Percentiles rank a stretch among this genome's conserved stretches.
These are phyloP conservation scores for Squalus acanthias DNA, from an alignment of 2,797 vertebrate genomes.

Conservation along the genomic window DNA sequence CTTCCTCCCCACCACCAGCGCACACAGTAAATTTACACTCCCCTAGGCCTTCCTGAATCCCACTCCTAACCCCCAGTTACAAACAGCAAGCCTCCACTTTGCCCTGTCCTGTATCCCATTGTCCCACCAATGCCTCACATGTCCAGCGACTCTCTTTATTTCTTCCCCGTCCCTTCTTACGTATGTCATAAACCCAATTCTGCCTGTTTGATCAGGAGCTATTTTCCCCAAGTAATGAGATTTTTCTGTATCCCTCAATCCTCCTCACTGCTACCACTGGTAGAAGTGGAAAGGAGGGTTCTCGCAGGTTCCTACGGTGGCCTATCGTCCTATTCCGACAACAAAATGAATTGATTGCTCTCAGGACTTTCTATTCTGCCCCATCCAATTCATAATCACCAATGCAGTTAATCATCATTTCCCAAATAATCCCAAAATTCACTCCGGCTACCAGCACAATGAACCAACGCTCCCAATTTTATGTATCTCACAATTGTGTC, in stretches of 20 bases:
- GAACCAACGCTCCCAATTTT: background rate
- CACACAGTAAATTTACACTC: slow-evolving; percentile 58
- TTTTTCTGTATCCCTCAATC: background rate
- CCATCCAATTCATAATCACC: background rate
- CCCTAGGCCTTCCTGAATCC: slow-evolving; percentile 68
- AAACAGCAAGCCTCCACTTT: background rate
- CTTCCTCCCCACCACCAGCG: slow-evolving; percentile 63
- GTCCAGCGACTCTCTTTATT: background rate
- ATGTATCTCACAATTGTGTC: background rate
- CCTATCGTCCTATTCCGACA: background rate
- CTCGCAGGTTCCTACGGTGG: background rate
- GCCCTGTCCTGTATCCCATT: background rate
- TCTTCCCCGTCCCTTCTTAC: background rate
- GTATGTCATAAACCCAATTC: background rate
- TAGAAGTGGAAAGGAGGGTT: background rate
- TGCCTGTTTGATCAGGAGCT: background rate
- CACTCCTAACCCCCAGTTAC: slow-evolving; percentile 47
- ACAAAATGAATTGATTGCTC: background rate
- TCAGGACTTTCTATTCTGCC: background rate
- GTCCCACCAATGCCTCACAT: background rate
- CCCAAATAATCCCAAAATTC: background rate
- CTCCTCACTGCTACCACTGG: background rate
- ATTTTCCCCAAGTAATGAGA: background rate
- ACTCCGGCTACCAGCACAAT: background rate
- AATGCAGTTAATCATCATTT: background rate